These are phyloP conservation scores for Brachionus angularis DNA, from an alignment of 1,140 invertebrate species.

Conservation along the genomic window DNA sequence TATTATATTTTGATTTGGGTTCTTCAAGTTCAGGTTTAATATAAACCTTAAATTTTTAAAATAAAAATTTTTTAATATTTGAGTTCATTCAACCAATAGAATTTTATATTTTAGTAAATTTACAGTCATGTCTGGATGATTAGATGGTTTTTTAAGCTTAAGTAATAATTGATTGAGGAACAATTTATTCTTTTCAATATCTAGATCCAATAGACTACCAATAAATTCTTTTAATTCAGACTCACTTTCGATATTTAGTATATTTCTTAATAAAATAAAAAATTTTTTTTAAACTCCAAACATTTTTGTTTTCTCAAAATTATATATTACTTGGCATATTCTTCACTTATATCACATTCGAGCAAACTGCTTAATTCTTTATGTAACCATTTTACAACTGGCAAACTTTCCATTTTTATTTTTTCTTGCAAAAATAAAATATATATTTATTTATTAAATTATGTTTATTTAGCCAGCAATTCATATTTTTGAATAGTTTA, in stretches of 20 bases:
- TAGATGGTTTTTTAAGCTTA: conserved; percentile 18
- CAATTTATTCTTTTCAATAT: background rate
- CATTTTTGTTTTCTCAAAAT: background rate
- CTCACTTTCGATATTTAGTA: conserved; percentile 37
- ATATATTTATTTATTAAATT: background rate
- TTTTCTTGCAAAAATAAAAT: background rate
- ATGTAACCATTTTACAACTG: conserved; percentile 32
- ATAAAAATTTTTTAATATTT: background rate
- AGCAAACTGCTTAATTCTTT: conserved; percentile 3
- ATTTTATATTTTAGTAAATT: too few species aligned
- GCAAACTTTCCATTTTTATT: conserved; percentile 4
- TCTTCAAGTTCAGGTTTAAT: background rate
- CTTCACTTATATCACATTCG: conserved; percentile 34
- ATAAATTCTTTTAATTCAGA: conserved; percentile 32
- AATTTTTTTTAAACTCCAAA: background rate
- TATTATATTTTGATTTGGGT: conserved; percentile 26
- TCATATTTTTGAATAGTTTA: too few species aligned
- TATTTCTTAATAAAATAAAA: conserved; percentile 7
- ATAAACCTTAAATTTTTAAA: conserved; percentile 18
- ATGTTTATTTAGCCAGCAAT: too few species aligned
- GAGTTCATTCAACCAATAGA: background rate
- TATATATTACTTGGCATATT: conserved; percentile 36
- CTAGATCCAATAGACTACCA: conserved; percentile 27
- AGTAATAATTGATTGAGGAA: background rate
- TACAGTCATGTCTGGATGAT: conserved; percentile 1